Evolutionary conservation across 92 coral and sea anemone species (phyloP).

Genomic region (Epizoanthus rinbou): DNA sequence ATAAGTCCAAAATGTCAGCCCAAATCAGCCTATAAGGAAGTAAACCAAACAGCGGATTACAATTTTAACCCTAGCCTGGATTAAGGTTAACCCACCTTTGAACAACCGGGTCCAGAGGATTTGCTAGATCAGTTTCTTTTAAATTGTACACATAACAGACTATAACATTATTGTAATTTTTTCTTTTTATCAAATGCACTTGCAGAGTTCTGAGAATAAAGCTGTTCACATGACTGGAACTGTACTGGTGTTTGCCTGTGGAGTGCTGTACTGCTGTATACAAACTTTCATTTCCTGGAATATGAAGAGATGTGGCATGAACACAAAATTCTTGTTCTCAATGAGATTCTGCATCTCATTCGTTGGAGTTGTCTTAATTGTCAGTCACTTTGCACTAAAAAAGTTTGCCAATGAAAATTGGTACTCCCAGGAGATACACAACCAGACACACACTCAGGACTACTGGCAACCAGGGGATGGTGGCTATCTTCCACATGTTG

Average conservation of each 20-base stretch:
- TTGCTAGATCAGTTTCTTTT: too few relatives aligned
- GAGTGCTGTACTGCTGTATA: constrained; percentile 79
- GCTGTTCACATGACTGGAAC: constrained; percentile 74
- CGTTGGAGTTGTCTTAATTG: constrained; percentile 50
- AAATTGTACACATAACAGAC: too few relatives aligned
- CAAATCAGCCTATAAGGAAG: too few relatives aligned
- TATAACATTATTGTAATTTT: too few relatives aligned
- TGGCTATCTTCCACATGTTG: constrained; percentile 66
- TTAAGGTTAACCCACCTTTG: too few relatives aligned
- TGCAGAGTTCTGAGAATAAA: constrained; percentile 61
- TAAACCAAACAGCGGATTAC: too few relatives aligned
- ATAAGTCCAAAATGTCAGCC: too few relatives aligned
- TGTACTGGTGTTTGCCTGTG: constrained; percentile 62
- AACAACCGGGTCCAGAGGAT: too few relatives aligned
- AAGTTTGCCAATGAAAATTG: constrained; percentile 52
- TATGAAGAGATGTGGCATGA: constrained; percentile 92
- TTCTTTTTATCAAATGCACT: not conserved
- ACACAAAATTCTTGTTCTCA: constrained; percentile 63
- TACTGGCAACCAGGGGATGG: constrained; percentile 68
- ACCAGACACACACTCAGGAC: constrained; percentile 14
- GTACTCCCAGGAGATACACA: constrained; percentile 6
- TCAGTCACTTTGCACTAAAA: constrained; percentile 45
- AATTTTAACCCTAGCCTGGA: too few relatives aligned
- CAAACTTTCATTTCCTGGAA: constrained; percentile 81
- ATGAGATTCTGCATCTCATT: constrained; percentile 58